These are phyloP conservation scores for Coregonus sp. DNA, from an alignment of 2,797 vertebrate genomes.

Conservation along the genomic window DNA sequence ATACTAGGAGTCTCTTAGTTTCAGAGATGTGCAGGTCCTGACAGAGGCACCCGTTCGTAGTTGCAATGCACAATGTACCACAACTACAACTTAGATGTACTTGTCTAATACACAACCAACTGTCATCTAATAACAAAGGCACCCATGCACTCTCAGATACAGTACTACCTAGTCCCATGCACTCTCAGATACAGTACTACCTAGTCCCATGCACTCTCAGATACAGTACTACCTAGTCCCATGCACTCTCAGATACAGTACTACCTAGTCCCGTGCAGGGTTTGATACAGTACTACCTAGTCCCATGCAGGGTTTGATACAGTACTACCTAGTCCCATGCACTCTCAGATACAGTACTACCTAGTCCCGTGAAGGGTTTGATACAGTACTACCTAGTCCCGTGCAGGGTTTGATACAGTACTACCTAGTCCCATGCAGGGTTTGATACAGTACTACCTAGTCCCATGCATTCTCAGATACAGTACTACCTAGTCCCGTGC, in stretches of 20 bases:
- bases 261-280: not conserved
- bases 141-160: not conserved
- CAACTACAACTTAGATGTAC: slow-evolving; percentile 35
- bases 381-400: not conserved
- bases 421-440: not conserved
- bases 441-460: not conserved
- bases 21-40: slow-evolving; percentile 23
- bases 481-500: not conserved
- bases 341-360: not conserved
- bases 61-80: slow-evolving; percentile 51
- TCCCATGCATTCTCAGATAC: not conserved
- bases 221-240: not conserved
- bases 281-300: not conserved
- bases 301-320: not conserved
- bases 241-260: not conserved
- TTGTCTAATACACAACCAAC: slow-evolving; percentile 36
- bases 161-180: not conserved
- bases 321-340: not conserved
- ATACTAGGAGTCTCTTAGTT: slow-evolving; percentile 21
- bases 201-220: not conserved
- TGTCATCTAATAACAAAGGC: slow-evolving; percentile 28
- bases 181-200: not conserved
- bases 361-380: slow-evolving; percentile 1
- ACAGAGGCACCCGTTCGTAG: slow-evolving; percentile 21
- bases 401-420: slow-evolving; percentile 2